Base-by-base conservation (phyloP, 2,888 invertebrate genomes). In the Itoplectis maculator region DNA sequence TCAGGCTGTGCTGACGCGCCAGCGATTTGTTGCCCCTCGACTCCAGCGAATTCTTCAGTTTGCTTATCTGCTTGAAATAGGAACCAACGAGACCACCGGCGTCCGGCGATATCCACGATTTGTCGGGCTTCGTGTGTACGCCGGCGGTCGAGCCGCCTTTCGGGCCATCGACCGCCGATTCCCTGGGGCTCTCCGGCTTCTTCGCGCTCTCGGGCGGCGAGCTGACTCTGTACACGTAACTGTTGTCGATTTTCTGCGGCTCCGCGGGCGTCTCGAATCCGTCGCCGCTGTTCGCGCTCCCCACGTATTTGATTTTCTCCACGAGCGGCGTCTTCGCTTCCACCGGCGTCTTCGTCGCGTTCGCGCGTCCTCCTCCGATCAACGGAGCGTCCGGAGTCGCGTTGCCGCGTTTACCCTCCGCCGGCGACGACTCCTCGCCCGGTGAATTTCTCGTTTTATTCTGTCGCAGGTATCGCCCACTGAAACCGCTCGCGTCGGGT, bases 291-390 rank as follows among this genome's bases (percentile, higher is more conserved):
- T 88, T 88, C 3, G 87, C 82, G 66, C 85, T 89, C 1, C 91
- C 91, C 9, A 91, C 88, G 61, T 90, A 92, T 13, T 90, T 91
- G 0, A 89, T 89, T 76, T 92, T 92, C 20, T 91, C 92, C 2
- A 90, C 56, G 11, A 73, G n/a, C 9, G 85, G 84, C 23, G 47
- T 2, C 45, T 74, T 80, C 2, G 11, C 37, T 8, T 72, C 72
- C 9, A 61, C 45, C 45, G 74, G 37, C 18, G 78, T 65, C 47
- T 73, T 78, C n/a, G 68, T 69, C n/a, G 69, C 47, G 69, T 51
- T 78, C 3, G 37, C 9, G 15, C 47, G 73, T 65, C 70, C n/a
- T 65, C 70, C n/a, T 15, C 65, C 65, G 49, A 20, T 78, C 47
- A 54, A 47, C 5, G 69, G 20, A 66, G 29, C 45, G 7, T 82